Conservation (phyloP, 2,888 invertebrate species). For the Deilephila elpenor region DNA sequence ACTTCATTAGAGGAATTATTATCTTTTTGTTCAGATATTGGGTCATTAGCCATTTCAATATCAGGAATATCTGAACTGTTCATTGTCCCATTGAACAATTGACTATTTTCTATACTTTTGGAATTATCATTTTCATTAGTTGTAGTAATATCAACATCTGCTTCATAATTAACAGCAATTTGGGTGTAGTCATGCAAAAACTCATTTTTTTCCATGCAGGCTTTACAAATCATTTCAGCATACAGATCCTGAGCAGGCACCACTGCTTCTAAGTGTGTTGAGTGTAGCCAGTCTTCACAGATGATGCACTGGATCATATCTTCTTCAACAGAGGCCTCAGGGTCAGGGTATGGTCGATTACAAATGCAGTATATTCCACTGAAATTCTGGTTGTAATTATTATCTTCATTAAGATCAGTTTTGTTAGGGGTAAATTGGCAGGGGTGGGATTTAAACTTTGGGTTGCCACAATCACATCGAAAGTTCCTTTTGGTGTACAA, state of each 20-base stretch:
- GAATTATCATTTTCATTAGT: conserved; percentile 18
- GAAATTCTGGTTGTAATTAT: conserved; percentile 97
- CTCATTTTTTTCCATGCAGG: conserved; percentile 90
- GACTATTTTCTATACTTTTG: conserved; percentile 3
- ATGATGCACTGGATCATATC: conserved; percentile 98
- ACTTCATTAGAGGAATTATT: conserved; percentile 20
- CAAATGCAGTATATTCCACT: conserved; percentile 96
- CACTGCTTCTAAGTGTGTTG: conserved; percentile 87
- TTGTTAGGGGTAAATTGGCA: conserved; percentile 89
- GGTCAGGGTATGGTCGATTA: conserved; percentile 96
- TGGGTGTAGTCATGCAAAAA: conserved; percentile 90
- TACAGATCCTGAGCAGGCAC: conserved; percentile 86
- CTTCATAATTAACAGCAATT: conserved; percentile 68
- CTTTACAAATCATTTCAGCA: conserved; percentile 92
- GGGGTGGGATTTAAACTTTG: conserved; percentile 87
- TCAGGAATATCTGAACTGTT: conserved; percentile 32
- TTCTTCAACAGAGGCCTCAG: conserved; percentile 91
- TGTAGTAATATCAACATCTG: conserved; percentile 52
- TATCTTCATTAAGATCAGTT: conserved; percentile 87
- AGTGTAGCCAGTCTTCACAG: conserved; percentile 99
- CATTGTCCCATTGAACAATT: conserved; percentile 26
- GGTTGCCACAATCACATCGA: conserved; percentile 97
- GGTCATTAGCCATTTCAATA: conserved; percentile 39
- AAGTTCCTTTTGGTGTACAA: conserved; percentile 98
- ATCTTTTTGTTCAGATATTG: conserved; percentile 30